Evolutionary conservation across 2,888 invertebrate genomes (phyloP).

Genomic region (Allacma fusca): DNA sequence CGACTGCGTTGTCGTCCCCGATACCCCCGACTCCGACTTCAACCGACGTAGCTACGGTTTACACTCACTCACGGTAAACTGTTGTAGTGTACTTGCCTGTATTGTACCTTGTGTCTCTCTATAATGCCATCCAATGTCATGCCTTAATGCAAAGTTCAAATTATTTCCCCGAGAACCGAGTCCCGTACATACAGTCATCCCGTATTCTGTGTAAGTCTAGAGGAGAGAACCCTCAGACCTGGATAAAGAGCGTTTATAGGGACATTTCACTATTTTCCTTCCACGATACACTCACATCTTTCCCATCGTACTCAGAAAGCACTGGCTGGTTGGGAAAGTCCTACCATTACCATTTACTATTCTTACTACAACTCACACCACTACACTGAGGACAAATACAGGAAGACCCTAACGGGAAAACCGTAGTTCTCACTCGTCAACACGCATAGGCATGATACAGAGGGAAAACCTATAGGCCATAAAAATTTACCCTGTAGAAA

Average conservation of each 20-base stretch:
- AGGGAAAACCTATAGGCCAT: slow-evolving; percentile 7
- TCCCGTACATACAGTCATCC: slow-evolving; percentile 10
- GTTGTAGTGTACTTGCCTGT: slow-evolving; percentile 9
- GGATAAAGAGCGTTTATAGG: slow-evolving; percentile 5
- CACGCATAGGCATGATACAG: slow-evolving; percentile 12
- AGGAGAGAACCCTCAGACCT: background rate
- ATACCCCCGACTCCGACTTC: slow-evolving; percentile 4
- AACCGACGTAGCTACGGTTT: background rate
- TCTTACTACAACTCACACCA: slow-evolving; percentile 12
- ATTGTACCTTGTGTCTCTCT: slow-evolving; percentile 16
- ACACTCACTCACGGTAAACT: slow-evolving; percentile 10
- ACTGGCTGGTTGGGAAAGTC: background rate
- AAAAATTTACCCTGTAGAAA: slow-evolving; percentile 4
- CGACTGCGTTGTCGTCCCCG: slow-evolving; percentile 11
- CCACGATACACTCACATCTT: background rate
- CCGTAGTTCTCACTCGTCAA: slow-evolving; percentile 12
- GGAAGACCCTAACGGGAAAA: slow-evolving; percentile 7
- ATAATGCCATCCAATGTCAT: slow-evolving; percentile 17
- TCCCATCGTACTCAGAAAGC: background rate
- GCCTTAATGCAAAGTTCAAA: slow-evolving; percentile 27
- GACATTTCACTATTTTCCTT: slow-evolving; percentile 3
- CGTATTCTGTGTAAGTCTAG: background rate
- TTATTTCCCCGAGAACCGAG: slow-evolving; percentile 11
- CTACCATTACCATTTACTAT: slow-evolving; percentile 16
- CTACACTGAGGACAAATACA: slow-evolving; percentile 8